A percentile compares a stretch with the other conserved stretches of the same genome.
Evolutionary conservation across 2,888 invertebrate genomes (phyloP).

Genomic region (Drosophila meridionalis): DNA sequence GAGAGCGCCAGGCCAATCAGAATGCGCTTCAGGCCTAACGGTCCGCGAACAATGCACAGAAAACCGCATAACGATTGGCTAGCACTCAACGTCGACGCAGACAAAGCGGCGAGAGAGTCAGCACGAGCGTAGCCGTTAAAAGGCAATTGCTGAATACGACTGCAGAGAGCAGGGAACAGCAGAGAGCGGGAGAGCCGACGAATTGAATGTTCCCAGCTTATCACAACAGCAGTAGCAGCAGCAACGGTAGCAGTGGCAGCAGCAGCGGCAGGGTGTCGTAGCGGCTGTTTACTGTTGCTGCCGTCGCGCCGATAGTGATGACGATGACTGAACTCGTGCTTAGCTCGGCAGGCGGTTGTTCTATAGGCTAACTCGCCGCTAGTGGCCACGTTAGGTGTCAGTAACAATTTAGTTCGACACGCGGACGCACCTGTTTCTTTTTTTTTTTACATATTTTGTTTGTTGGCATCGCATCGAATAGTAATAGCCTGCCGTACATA

Average conservation of each 20-base stretch:
- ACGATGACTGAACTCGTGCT: slow-evolving; percentile 51
- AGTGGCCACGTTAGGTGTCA: slow-evolving; percentile 84
- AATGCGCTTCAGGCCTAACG: slow-evolving; percentile 15
- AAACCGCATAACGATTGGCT: slow-evolving; percentile 38
- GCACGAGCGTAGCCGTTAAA: slow-evolving; percentile 19
- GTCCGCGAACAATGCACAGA: slow-evolving; percentile 29
- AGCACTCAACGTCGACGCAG: slow-evolving; percentile 38
- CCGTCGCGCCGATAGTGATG: slow-evolving; percentile 33
- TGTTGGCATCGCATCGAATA: slow-evolving; percentile 25
- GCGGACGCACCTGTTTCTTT: slow-evolving; percentile 79
- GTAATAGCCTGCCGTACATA: slow-evolving; percentile 21
- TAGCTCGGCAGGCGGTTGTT: slow-evolving; percentile 52
- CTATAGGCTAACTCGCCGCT: slow-evolving; percentile 76
- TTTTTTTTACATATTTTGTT: slow-evolving; percentile 58
- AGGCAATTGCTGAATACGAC: slow-evolving; percentile 49
- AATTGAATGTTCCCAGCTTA: slow-evolving; percentile 28
- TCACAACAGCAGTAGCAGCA: slow-evolving; percentile 29
- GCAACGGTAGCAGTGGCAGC: slow-evolving; percentile 1
- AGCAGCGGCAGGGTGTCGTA: slow-evolving; percentile 11
- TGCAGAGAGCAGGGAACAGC: slow-evolving; percentile 14
- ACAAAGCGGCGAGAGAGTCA: slow-evolving; percentile 27
- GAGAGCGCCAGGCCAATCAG: slow-evolving; percentile 37
- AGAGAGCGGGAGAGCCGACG: slow-evolving; percentile 5
- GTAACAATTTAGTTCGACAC: slow-evolving; percentile 84
- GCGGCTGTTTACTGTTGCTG: slow-evolving; percentile 17